Evolutionary conservation across 2,113 vertebrate genomes (phyloP), one percentile per base, ranked within the genome.

Genomic region (Pseudorasbora parva): DNA sequence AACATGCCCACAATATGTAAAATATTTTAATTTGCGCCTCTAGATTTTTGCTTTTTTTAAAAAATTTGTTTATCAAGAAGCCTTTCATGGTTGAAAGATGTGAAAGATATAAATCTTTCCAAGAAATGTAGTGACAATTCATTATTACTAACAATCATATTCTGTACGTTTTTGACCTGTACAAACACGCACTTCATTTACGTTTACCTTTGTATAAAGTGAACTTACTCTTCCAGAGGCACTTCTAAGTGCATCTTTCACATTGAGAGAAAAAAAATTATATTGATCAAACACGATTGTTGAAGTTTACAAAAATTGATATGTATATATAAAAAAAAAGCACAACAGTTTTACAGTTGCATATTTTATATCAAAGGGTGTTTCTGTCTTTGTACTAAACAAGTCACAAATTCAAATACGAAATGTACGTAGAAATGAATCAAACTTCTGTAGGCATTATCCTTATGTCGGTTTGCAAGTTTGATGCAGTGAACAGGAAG

Each of bases 1-100:
- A 88, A 92, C 92, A 93, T 93, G 91, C 90, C 88, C 90, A 92
- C 89, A 87, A 89, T 89, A 88, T 88, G 87, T 89, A 87, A 86
- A 86, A 87, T 89, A 73, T 84, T 90, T 90, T 83, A 88, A 82
- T 85, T 66, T 87, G 54, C 78, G 64, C 43, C 43, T 62, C 45
- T 75, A 76, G 49, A 49, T 64, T 79, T 79, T 15, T 78, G 30
- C 45, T 30, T 0, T 0, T 74, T 74, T 62, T 57, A 21, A 25
- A 30, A 30, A 30, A 47, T 47, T 30, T 62, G 9, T 60, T 78
- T 83, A 86, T 82, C 59, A 85, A 82, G 82, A 78, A 87, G 75
- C 80, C 73, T 79, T 9, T 43, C 87, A 72, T 72, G 86, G 84
- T 81, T 86, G 71, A 89, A 89, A 85, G 87, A 79, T 66, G 90